Evolutionary conservation across 2,888 invertebrate genomes (phyloP), one percentile per base, ranked within the genome.

Genomic region (Campoplex capitator): DNA sequence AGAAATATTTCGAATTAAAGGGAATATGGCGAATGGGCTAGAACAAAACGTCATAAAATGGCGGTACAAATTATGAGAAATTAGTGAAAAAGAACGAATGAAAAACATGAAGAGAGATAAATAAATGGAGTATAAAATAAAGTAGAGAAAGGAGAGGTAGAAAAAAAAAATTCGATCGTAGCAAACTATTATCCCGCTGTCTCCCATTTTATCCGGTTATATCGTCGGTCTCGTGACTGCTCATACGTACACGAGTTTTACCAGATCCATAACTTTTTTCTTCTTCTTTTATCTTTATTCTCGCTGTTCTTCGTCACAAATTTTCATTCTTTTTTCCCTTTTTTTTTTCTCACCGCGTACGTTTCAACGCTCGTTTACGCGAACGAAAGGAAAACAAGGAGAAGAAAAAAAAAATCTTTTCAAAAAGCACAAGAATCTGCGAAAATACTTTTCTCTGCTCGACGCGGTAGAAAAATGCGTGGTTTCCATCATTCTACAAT

Each of bases 171-270:
- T 62, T 82, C 82, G 82, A 79, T 83, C 76, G 83, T 79, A 45
- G 82, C 78, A 62, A 82, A 87, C 82, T 84, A 82, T 87, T 87
- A 84, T 84, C 58, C 76, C 76, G 56, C 71, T 70, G 65, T 85
- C 71, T 78, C 67, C 74, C 70, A 84, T 79, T 85, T 87, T 82
- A 84, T 84, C 82, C 65, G 84, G 78, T 87, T 86, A 83, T 83
- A 83, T 83, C 87, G 70, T 75, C 65, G 84, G 79, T 76, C 82
- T 67, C 56, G 65, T 42, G 65, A 18, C 9, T 67, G 28, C 70
- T 65, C 77, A 75, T 75, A 48, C 81, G 62, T 74, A 75, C 75
- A 48, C 81, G 62, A 82, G 76, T 65, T 58, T 70, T 74, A 38
- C 78, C 78, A 42, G 77, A 86, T 74, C 76, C 76, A 71, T 58